Evolutionary conservation across 2,888 invertebrate genomes (phyloP).

Genomic region (Griposia aprilina): DNA sequence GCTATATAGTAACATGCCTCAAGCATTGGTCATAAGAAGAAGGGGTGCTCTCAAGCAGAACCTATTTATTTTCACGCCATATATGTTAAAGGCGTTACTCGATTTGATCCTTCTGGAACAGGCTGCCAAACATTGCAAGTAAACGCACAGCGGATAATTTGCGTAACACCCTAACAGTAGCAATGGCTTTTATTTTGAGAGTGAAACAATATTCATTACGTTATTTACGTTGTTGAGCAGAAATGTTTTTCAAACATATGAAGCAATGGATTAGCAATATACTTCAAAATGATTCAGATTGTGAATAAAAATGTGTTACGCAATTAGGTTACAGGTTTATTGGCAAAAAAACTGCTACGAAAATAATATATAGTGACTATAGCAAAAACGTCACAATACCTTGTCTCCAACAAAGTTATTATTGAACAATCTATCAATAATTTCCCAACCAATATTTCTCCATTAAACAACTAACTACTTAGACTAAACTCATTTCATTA

Average conservation of each 20-base stretch:
- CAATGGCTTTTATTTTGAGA: background rate
- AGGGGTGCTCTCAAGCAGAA: background rate
- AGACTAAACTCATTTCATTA: slow-evolving; percentile 31
- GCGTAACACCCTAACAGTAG: background rate
- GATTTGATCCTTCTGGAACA: background rate
- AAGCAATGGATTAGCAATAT: background rate
- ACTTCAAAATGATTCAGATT: background rate
- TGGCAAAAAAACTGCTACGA: background rate
- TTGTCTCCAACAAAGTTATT: slow-evolving; percentile 7
- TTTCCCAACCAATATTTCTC: slow-evolving; percentile 29
- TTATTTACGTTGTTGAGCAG: background rate
- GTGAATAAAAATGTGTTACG: background rate
- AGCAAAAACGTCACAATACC: background rate
- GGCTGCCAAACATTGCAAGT: background rate
- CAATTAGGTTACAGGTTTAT: background rate
- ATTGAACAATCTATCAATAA: slow-evolving; percentile 1
- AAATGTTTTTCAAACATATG: background rate
- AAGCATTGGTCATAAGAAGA: background rate
- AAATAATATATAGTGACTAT: background rate
- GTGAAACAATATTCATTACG: background rate
- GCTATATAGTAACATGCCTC: background rate
- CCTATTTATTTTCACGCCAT: background rate
- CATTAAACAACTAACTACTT: slow-evolving; percentile 26
- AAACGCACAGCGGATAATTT: background rate
- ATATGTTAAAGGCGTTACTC: background rate